These are phyloP conservation scores for Steinernema feltiae DNA, from an alignment of 1,140 invertebrate species.

Conservation along the genomic window DNA sequence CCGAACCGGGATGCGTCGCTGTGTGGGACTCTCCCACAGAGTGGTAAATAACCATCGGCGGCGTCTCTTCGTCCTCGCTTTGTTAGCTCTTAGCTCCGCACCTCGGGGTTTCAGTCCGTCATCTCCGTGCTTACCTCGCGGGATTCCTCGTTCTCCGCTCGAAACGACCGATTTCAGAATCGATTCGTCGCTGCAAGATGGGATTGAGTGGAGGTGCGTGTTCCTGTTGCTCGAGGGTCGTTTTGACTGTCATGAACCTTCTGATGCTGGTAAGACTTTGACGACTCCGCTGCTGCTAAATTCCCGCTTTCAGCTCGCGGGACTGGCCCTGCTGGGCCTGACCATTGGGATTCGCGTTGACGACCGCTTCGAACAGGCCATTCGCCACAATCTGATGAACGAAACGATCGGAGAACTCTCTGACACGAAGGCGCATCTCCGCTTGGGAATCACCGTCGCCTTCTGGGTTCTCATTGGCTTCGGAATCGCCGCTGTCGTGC, in stretches of 20 bases:
- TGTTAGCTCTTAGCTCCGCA: too few relatives aligned
- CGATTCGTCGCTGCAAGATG: background rate
- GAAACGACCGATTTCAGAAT: too few relatives aligned
- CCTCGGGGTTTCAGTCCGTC: too few relatives aligned
- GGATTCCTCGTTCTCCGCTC: too few relatives aligned
- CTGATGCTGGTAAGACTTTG: background rate
- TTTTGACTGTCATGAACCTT: constrained; percentile 22
- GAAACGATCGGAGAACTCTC: constrained; percentile 21
- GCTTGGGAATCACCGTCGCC: background rate
- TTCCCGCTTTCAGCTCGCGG: constrained; percentile 28
- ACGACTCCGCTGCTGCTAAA: background rate
- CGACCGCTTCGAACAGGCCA: constrained; percentile 23
- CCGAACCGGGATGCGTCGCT: too few relatives aligned
- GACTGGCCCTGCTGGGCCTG: constrained; percentile 17
- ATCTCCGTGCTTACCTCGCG: too few relatives aligned
- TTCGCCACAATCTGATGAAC: constrained; percentile 16
- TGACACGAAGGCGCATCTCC: constrained; percentile 16
- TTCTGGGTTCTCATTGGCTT: constrained; percentile 33
- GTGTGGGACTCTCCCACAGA: too few relatives aligned
- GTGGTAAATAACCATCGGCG: too few relatives aligned
- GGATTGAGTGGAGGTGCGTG: background rate
- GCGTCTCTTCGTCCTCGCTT: too few relatives aligned
- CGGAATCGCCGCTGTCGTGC: constrained; percentile 16
- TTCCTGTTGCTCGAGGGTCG: background rate
- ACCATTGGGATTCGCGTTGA: constrained; percentile 31